Conservation (phyloP, 2,797 vertebrate genomes). For the Protosalanx chinensis region DNA sequence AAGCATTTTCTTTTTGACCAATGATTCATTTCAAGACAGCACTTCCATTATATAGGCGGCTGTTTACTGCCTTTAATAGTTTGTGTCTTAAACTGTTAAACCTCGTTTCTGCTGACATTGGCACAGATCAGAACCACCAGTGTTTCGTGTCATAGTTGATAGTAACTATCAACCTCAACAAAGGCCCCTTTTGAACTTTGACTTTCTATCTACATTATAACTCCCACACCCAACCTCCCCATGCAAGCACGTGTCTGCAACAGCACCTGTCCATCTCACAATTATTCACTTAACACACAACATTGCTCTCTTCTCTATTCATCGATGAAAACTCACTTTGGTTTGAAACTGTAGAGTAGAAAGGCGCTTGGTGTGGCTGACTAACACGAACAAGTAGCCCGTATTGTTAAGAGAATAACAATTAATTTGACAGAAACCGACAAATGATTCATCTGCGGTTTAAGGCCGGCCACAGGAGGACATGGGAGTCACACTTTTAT, state of each 20-base stretch:
- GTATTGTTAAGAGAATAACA: constrained; percentile 46
- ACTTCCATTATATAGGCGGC: not conserved
- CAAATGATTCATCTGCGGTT: constrained; percentile 42
- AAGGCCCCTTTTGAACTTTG: constrained; percentile 60
- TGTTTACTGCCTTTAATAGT: not conserved
- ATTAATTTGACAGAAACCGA: constrained; percentile 43
- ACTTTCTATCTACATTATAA: constrained; percentile 42
- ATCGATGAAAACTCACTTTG: constrained; percentile 52
- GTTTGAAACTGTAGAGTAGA: constrained; percentile 50
- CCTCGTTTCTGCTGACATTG: constrained; percentile 15
- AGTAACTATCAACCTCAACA: constrained; percentile 48
- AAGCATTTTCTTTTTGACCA: not conserved
- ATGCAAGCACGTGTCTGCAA: constrained; percentile 47
- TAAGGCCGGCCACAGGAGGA: constrained; percentile 18
- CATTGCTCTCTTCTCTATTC: constrained; percentile 59
- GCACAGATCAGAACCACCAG: constrained; percentile 12
- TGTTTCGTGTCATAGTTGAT: constrained; percentile 48
- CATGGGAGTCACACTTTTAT: not conserved
- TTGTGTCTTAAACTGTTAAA: not conserved
- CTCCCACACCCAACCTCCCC: constrained; percentile 31
- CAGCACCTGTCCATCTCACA: constrained; percentile 69
- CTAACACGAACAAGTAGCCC: constrained; percentile 57
- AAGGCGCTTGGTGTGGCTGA: constrained; percentile 56
- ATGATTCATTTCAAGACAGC: not conserved
- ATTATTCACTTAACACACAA: constrained; percentile 74